Evolutionary conservation across 2,888 invertebrate species (phyloP).

Genomic region (Drosophila fulvimacula): DNA sequence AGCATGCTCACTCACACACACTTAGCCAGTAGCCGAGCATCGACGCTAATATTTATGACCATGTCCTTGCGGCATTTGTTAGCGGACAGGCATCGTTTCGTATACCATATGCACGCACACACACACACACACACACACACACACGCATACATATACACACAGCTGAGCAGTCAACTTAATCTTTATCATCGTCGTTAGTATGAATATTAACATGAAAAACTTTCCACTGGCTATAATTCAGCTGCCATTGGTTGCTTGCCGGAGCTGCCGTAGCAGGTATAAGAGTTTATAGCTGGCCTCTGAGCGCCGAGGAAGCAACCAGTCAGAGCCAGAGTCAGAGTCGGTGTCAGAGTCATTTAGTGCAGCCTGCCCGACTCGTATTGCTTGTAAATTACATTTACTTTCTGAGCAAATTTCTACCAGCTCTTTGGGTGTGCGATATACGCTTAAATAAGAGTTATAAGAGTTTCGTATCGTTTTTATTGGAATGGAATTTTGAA

Average conservation of each 20-base stretch:
- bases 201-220: constrained; percentile 32
- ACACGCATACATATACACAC: not conserved
- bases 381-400: not conserved
- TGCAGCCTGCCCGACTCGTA: not conserved
- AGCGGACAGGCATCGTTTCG: constrained; percentile 34
- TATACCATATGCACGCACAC: constrained; percentile 2
- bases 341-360: not conserved
- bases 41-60: constrained; percentile 67
- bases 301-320: not conserved
- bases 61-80: constrained; percentile 47
- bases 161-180: constrained; percentile 35
- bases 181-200: constrained; percentile 46
- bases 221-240: constrained; percentile 36
- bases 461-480: not conserved
- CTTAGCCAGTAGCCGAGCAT: constrained; percentile 8
- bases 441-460: constrained; percentile 4
- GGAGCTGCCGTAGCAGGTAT: not conserved
- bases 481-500: not conserved
- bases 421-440: not conserved
- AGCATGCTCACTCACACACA: constrained; percentile 2
- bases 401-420: not conserved
- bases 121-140: not conserved
- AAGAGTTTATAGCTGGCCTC: constrained; percentile 8
- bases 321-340: not conserved
- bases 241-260: constrained; percentile 22